Conservation (phyloP, 37 sponge, comb jelly and placozoan species). For the Theonella swinhoei region DNA sequence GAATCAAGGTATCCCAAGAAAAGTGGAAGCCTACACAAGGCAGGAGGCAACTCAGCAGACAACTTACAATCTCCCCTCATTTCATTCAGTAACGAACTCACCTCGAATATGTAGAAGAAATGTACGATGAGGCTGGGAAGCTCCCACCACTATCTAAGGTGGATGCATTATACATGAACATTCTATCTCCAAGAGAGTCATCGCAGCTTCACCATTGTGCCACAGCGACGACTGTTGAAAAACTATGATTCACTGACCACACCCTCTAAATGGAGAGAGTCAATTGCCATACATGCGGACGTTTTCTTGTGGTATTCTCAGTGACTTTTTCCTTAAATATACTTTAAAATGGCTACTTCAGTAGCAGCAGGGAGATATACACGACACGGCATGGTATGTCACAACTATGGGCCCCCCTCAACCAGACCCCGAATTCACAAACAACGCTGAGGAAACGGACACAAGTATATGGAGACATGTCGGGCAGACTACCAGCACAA, state of each 20-base stretch:
- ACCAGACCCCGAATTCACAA: slow-evolving; percentile 7
- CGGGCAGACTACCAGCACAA: neutral
- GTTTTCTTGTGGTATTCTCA: neutral
- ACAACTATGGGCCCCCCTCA: neutral
- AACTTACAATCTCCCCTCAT: too few relatives aligned
- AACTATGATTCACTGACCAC: neutral
- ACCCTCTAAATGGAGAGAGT: slow-evolving; percentile 2
- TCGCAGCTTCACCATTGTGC: too few relatives aligned
- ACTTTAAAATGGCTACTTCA: neutral
- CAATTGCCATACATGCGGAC: slow-evolving; percentile 19
- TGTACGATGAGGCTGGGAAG: too few relatives aligned
- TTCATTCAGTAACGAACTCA: too few relatives aligned
- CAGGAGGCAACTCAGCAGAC: too few relatives aligned
- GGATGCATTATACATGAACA: too few relatives aligned
- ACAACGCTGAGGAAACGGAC: slow-evolving; percentile 27
- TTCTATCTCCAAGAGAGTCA: too few relatives aligned
- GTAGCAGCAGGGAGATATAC: slow-evolving; percentile 6
- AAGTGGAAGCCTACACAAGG: too few relatives aligned
- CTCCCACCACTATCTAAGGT: too few relatives aligned
- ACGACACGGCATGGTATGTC: slow-evolving; percentile 24
- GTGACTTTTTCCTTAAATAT: neutral
- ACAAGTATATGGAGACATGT: slow-evolving; percentile 12
- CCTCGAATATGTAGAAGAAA: too few relatives aligned
- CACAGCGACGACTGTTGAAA: neutral
- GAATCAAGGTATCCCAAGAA: too few relatives aligned